Evolutionary conservation across 1,140 invertebrate species (phyloP), one percentile per base, ranked within the genome.

Genomic region (Trachymyrmex cornetzi): DNA sequence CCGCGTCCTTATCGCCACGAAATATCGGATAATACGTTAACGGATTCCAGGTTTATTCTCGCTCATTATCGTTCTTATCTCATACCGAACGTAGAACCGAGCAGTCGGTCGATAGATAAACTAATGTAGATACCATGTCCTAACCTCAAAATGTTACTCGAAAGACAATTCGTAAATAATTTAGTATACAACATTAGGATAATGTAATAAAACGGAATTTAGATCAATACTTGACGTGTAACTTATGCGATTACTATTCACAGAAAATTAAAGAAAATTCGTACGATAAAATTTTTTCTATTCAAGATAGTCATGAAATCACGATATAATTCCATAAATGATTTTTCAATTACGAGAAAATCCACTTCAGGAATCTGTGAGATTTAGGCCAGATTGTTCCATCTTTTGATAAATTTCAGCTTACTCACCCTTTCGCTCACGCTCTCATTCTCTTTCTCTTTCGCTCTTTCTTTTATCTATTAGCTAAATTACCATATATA

Each of bases 61-160:
- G 34, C 24, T 84, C 69, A 38, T 84, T 38, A 74, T 48, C 38
- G 7, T 24, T n/a, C 34, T 82, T 82, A 82, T 82, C 79, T 55
- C 53, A 66, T 61, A 34, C 6, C 27, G 57, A 77, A 19, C 34
- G 0, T 30, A 30, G 38, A 16, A 53, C 6, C 7, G 34, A 7
- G 22, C 22, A n/a, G 11, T 2, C 64, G 79, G 30, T 82, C 80
- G n/a, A 84, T 84, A 74, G 67, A 84, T 84, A 84, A 84, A 55
- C 3, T n/a, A 55, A 69, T 38, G n/a, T 30, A 34, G 4, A 5
- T 34, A 53, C 48, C 22, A 55, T 16, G 9, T 22, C 38, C 38
- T 24, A 69, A 53, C 24, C 11, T 24, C 44, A 71, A 71, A 48
- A 55, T 22, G 7, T 77, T 63, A 77, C 11, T 44, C n/a, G 27